phyloP scores from a whole-genome alignment of 1,140 invertebrate species.

The Tachypleus tridentatus region DNA sequence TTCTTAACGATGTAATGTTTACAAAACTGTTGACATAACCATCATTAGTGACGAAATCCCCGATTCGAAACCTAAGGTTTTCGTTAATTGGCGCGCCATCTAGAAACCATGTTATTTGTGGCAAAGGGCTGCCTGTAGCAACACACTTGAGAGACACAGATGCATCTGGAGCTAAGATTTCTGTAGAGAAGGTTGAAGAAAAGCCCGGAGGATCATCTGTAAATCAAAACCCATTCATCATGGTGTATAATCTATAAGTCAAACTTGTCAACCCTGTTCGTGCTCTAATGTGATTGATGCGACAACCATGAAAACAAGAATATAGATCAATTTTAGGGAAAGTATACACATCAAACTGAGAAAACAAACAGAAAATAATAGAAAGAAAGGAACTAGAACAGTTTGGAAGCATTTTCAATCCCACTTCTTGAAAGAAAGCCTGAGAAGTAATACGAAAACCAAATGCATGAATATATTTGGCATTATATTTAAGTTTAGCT shows the following conservation, averaged over 20 bases:
- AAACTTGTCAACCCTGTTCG: background rate
- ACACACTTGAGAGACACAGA: constrained; percentile 72
- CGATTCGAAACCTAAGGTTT: constrained; percentile 26
- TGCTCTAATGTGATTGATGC: too few species aligned
- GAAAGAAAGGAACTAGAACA: too few species aligned
- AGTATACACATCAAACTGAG: too few species aligned
- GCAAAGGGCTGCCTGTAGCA: constrained; percentile 64
- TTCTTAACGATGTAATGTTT: constrained; percentile 33
- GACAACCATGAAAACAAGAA: too few species aligned
- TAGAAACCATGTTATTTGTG: constrained; percentile 41
- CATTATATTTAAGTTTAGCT: too few species aligned
- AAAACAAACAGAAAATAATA: too few species aligned
- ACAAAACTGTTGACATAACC: constrained; percentile 34
- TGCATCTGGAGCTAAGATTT: constrained; percentile 65
- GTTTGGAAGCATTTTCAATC: too few species aligned
- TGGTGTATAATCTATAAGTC: background rate
- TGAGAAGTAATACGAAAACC: too few species aligned
- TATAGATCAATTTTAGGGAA: too few species aligned
- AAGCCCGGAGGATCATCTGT: constrained; percentile 28
- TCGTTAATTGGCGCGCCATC: constrained; percentile 35
- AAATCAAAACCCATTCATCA: constrained; percentile 9
- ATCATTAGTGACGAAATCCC: constrained; percentile 27
- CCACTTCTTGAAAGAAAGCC: too few species aligned
- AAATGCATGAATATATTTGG: too few species aligned
- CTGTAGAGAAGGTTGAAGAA: constrained; percentile 22